These are phyloP conservation scores for Tenthredo mesomela DNA, from an alignment of 2,888 invertebrate species.

Conservation along the genomic window DNA sequence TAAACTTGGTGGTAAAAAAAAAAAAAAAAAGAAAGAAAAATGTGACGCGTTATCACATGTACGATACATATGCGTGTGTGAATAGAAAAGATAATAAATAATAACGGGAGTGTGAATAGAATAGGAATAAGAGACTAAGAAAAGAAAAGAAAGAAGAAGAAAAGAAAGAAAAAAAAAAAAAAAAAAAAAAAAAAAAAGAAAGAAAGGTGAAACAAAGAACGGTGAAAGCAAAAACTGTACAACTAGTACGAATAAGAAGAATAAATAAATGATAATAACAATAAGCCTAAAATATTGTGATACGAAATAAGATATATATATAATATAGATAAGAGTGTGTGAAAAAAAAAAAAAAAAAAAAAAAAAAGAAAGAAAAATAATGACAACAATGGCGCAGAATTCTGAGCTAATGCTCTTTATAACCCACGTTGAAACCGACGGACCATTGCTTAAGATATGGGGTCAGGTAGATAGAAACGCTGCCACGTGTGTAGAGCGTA, in stretches of 20 bases:
- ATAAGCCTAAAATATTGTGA: neutral
- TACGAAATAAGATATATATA: no score
- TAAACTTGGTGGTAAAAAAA: neutral
- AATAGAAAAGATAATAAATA: neutral
- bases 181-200: neutral
- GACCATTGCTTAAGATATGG: constrained; percentile 86
- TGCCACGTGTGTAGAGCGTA: constrained; percentile 81
- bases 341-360: no score
- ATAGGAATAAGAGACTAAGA: neutral
- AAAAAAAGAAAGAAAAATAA: no score
- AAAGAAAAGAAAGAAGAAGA: neutral
- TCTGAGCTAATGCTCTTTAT: constrained; percentile 77
- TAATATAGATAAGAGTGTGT: no score
- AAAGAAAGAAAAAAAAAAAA: neutral
- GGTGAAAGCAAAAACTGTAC: neutral
- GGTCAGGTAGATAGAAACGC: constrained; percentile 83
- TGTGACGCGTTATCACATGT: neutral
- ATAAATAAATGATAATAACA: no score
- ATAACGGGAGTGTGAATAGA: neutral
- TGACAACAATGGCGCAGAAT: constrained; percentile 59
- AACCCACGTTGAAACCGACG: constrained; percentile 86
- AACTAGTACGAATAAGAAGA: neutral
- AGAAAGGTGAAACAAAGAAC: no score
- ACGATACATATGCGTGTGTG: neutral
- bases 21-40: neutral